Evolutionary conservation across 2,888 invertebrate genomes (phyloP).

Genomic region (Chrysolina americana): DNA sequence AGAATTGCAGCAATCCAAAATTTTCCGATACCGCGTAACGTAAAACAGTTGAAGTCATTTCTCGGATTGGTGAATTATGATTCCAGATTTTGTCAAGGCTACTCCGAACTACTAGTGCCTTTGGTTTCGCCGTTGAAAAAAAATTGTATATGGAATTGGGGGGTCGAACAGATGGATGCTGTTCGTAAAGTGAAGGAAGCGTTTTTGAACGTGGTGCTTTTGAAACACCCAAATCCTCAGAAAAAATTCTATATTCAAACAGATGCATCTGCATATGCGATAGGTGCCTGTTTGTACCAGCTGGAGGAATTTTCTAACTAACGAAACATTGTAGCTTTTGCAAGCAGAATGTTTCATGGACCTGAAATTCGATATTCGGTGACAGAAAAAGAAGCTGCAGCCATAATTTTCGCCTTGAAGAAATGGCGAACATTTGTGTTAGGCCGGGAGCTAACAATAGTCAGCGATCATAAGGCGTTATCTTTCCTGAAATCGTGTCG

Average conservation of each 20-base stretch:
- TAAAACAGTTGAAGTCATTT: slow-evolving; percentile 29
- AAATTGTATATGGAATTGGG: background rate
- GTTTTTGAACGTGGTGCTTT: background rate
- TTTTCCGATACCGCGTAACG: slow-evolving; percentile 24
- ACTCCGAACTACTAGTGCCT: background rate
- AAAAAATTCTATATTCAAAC: background rate
- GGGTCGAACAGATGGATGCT: background rate
- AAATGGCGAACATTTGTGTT: slow-evolving; percentile 13
- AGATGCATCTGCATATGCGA: slow-evolving; percentile 15
- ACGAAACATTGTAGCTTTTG: slow-evolving; percentile 24
- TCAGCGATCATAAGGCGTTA: slow-evolving; percentile 24
- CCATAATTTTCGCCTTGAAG: slow-evolving; percentile 18
- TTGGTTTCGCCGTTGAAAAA: background rate
- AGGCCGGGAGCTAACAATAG: background rate
- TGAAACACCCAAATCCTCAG: background rate
- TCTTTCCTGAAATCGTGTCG: slow-evolving; percentile 11
- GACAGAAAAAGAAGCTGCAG: slow-evolving; percentile 23
- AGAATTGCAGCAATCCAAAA: slow-evolving; percentile 18
- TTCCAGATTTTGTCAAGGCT: slow-evolving; percentile 19
- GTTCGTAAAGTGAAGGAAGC: background rate
- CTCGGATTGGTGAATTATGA: slow-evolving; percentile 27
- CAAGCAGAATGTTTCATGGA: slow-evolving; percentile 23
- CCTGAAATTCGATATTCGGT: slow-evolving; percentile 2
- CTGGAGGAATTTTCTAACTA: background rate
- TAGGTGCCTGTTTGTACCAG: slow-evolving; percentile 26